Base-by-base conservation (phyloP, 2,888 invertebrate genomes). In the Merodon equestris region DNA sequence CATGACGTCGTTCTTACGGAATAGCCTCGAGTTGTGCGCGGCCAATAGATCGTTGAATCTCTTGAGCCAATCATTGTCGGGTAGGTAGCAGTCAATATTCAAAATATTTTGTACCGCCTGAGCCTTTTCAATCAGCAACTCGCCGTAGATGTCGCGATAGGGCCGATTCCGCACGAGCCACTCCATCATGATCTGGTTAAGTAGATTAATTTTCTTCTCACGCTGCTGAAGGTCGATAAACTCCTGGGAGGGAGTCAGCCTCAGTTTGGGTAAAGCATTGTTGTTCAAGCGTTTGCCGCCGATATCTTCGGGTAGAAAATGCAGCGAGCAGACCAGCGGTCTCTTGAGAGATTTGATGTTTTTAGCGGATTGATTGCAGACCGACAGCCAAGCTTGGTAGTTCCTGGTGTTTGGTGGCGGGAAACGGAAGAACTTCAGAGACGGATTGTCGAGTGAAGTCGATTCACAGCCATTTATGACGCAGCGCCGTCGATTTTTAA, bases 51-150 rank as follows among this genome's bases (percentile, higher is more conserved):
- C 86, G 1, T 87, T 85, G 42, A 87, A 87, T 1, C 86, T 85
- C 79, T 87, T 87, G 15, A 87, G 50, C 87, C 87, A 87, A 18
- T 86, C 85, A 83, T 87, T 88, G 74, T 87, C 87, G 1, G 87
- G 68, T 1, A 19, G 17, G n/a, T 68, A 79, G 57, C 38, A 54
- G 1, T 68, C 44, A 38, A 79, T 74, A 12, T 57, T 50, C 14
- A 79, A 1, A 1, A 79, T 58, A 14, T 68, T 68, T 1, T 63
- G 47, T 0, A 68, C 79, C 9, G 70, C 68, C 14, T 68, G 48
- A 9, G 79, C 79, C 40, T 58, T 74, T 14, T 64, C 50, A 5
- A 79, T 40, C 1, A 79, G 48, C 0, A 74, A 63, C 50, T 58
- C 58, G 34, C 74, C 79, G 27, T 74, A 74, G 40, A 79, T 79